Conservation (phyloP, 2,797 vertebrate species). For the Petrocephalus schoutedeni region DNA sequence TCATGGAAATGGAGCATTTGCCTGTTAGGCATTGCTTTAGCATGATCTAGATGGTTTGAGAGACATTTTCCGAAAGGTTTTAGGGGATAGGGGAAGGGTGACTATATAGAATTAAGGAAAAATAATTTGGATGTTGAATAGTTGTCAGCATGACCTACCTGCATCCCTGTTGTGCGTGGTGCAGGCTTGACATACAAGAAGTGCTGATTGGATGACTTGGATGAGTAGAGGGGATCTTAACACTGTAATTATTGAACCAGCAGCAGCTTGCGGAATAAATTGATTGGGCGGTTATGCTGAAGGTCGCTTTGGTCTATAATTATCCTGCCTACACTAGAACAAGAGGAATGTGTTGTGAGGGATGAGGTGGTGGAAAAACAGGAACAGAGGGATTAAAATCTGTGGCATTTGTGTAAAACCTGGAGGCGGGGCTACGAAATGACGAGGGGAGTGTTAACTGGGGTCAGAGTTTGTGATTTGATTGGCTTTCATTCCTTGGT, state of each 20-base stretch:
- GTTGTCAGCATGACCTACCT: constrained; percentile 9
- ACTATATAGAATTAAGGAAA: not conserved
- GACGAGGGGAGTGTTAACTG: not conserved
- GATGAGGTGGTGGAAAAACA: not conserved
- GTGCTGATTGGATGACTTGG: constrained; percentile 17
- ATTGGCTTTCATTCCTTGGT: constrained; percentile 6
- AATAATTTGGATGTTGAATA: constrained; percentile 20
- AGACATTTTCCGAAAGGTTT: not conserved
- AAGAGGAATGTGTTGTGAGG: not conserved
- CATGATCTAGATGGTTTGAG: not conserved
- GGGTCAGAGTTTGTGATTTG: not conserved
- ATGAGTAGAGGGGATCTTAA: constrained; percentile 11
- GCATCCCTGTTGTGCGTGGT: not conserved
- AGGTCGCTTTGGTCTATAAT: constrained; percentile 27
- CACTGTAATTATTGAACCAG: constrained; percentile 5
- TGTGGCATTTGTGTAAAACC: not conserved
- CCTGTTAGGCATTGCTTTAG: not conserved
- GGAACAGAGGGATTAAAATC: not conserved
- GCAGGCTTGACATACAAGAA: not conserved
- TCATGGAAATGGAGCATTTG: not conserved
- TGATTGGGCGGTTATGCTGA: constrained; percentile 19
- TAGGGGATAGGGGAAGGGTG: not conserved
- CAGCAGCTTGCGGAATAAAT: not conserved
- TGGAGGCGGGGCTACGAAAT: not conserved
- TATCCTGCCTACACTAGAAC: constrained; percentile 15